phyloP scores from a whole-genome alignment of 2,113 vertebrate genomes.

The Eira barbara region DNA sequence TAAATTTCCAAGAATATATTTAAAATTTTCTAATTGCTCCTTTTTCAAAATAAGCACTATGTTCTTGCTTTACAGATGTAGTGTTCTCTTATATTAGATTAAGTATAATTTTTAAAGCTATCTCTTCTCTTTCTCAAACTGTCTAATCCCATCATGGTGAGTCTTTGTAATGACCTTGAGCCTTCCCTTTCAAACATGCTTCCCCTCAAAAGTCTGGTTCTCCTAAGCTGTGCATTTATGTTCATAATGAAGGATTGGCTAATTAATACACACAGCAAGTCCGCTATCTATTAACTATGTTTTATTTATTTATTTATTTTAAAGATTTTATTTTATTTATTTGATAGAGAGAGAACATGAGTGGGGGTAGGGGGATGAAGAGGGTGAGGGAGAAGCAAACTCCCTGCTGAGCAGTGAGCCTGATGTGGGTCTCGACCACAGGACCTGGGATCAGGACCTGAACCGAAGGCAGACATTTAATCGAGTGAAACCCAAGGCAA shows the following conservation, averaged over 20 bases:
- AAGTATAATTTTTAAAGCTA: background rate
- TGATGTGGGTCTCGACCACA: background rate
- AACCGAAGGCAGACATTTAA: no score
- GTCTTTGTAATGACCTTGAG: background rate
- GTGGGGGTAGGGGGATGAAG: background rate
- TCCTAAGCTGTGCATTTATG: background rate
- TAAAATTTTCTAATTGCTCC: background rate
- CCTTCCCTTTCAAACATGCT: background rate
- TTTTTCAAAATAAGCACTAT: background rate
- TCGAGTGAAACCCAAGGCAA: background rate
- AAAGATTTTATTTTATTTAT: background rate
- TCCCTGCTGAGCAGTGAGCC: no score
- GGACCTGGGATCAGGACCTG: no score
- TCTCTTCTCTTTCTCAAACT: background rate
- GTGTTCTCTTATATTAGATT: background rate
- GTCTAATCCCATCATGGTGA: background rate
- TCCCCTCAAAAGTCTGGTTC: background rate
- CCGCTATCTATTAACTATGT: background rate
- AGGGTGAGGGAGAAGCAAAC: background rate
- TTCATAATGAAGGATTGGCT: background rate
- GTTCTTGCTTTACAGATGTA: background rate
- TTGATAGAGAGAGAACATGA: background rate
- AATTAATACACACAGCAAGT: background rate
- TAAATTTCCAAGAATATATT: background rate
- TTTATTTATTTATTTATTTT: no score